A percentile compares a stretch with the other conserved stretches of the same genome.
Conservation (phyloP, 2,797 vertebrate species). For the Myotis myotis region DNA sequence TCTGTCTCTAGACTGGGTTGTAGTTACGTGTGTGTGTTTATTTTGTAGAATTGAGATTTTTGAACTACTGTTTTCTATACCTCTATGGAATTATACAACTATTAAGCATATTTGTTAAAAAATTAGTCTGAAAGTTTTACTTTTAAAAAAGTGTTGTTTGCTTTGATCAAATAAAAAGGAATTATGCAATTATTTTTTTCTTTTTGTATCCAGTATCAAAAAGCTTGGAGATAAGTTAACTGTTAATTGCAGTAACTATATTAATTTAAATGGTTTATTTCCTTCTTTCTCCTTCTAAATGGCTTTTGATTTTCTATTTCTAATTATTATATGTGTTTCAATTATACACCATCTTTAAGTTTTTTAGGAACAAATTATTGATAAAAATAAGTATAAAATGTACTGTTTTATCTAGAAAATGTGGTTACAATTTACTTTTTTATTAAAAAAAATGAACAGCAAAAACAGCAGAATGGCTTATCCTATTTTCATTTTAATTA, state of each 20-base stretch:
- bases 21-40: not conserved
- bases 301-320: conserved; percentile 21
- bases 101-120: conserved; percentile 12
- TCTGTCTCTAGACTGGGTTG: not conserved
- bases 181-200: not conserved
- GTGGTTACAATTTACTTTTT: not conserved
- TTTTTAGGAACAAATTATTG: not conserved
- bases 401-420: not conserved
- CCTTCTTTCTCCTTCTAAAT: not conserved
- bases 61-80: not conserved
- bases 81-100: not conserved
- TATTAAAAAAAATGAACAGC: not conserved
- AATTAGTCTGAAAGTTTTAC: not conserved
- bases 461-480: not conserved
- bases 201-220: not conserved
- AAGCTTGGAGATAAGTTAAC: not conserved
- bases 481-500: not conserved
- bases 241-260: not conserved
- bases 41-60: not conserved
- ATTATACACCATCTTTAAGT: not conserved
- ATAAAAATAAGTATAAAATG: not conserved
- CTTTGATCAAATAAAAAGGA: conserved; percentile 8
- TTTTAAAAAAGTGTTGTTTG: not conserved
- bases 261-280: not conserved
- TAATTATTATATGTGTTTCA: not conserved